These are phyloP conservation scores for Scaptomyza polygonia DNA, from an alignment of 2,888 invertebrate genomes.

Conservation along the genomic window DNA sequence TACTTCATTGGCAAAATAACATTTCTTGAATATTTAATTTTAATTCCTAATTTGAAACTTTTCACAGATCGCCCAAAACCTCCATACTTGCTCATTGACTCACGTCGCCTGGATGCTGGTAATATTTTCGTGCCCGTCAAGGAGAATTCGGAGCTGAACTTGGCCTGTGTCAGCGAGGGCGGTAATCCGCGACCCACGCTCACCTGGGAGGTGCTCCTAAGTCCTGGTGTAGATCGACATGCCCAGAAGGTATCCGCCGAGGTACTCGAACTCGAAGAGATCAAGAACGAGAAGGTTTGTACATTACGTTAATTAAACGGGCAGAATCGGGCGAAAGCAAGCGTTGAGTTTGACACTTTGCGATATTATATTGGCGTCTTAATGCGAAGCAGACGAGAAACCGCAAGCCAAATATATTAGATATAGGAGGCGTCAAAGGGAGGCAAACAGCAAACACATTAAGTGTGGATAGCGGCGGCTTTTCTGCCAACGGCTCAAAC, in stretches of 20 bases:
- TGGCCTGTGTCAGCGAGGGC: slow-evolving; percentile 94
- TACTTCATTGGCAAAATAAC: too few species aligned
- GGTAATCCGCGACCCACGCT: slow-evolving; percentile 88
- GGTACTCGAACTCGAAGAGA: slow-evolving; percentile 84
- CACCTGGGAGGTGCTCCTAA: slow-evolving; percentile 84
- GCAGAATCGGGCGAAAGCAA: slow-evolving; percentile 4
- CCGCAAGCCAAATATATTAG: slow-evolving; percentile 30
- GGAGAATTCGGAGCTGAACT: slow-evolving; percentile 92
- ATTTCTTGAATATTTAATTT: neutral
- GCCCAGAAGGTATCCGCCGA: slow-evolving; percentile 85
- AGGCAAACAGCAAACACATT: slow-evolving; percentile 63
- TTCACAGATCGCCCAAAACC: slow-evolving; percentile 91
- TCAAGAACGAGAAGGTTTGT: slow-evolving; percentile 84
- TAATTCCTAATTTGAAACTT: too few species aligned
- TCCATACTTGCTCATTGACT: slow-evolving; percentile 94
- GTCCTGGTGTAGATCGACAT: slow-evolving; percentile 87
- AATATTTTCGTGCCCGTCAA: slow-evolving; percentile 94
- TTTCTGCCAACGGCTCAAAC: slow-evolving; percentile 50
- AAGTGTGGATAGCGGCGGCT: slow-evolving; percentile 66
- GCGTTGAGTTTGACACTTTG: slow-evolving; percentile 39
- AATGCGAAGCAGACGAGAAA: slow-evolving; percentile 38
- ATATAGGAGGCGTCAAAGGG: neutral
- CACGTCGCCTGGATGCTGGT: slow-evolving; percentile 92
- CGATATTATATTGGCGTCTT: slow-evolving; percentile 45
- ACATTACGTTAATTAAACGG: slow-evolving; percentile 1